These are phyloP conservation scores for Tapera naevia DNA, from an alignment of 2,797 vertebrate genomes.

Conservation along the genomic window DNA sequence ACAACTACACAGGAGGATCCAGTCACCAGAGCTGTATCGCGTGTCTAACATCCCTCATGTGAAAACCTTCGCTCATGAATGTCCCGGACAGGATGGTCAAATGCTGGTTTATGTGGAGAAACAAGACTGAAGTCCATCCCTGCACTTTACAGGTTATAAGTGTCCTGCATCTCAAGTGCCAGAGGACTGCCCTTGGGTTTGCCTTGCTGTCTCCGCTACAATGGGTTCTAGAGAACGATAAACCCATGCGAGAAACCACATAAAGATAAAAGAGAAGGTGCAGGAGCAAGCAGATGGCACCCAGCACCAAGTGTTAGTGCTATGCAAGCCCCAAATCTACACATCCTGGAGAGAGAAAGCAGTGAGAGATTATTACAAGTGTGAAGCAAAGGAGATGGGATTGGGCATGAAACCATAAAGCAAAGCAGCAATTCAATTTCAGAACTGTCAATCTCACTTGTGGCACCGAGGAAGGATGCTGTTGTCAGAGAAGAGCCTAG, in stretches of 20 bases:
- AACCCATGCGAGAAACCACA: neutral
- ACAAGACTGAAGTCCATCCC: neutral
- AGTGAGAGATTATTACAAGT: neutral
- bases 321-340: neutral
- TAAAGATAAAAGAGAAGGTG: neutral
- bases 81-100: neutral
- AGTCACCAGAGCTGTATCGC: neutral
- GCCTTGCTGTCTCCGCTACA: neutral
- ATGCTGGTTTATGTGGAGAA: neutral
- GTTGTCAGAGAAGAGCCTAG: neutral
- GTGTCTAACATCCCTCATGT: neutral
- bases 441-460: constrained; percentile 34
- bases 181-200: neutral
- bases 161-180: neutral
- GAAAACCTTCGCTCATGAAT: neutral
- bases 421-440: constrained; percentile 49
- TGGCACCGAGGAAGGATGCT: neutral
- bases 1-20: neutral
- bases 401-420: constrained; percentile 15
- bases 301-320: neutral
- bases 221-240: neutral
- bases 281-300: neutral
- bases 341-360: neutral
- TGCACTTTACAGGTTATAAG: neutral
- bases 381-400: constrained; percentile 14